phyloP scores from a whole-genome alignment of 2,797 vertebrate genomes.

The Crotalus adamanteus region DNA sequence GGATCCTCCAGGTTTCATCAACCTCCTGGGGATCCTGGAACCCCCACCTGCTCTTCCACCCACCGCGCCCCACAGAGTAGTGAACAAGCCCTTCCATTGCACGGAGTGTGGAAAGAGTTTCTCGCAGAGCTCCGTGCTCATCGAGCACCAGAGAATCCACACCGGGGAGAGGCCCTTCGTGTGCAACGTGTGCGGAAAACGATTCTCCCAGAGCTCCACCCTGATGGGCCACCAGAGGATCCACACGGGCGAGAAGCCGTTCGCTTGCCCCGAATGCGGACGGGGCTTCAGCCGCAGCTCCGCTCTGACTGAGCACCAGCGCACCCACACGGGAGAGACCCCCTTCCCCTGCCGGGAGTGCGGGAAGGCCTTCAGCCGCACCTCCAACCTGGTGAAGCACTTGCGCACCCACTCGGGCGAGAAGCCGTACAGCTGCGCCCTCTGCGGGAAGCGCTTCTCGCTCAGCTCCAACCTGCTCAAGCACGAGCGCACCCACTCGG shows the following conservation, averaged over 20 bases:
- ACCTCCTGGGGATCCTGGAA: conserved; percentile 43
- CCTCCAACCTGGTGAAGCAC: conserved; percentile 46
- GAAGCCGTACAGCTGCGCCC: conserved; percentile 28
- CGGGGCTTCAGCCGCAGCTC: conserved; percentile 35
- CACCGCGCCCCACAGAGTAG: not conserved
- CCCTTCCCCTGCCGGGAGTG: conserved; percentile 41
- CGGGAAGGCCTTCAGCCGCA: conserved; percentile 31
- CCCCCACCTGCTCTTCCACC: conserved; percentile 1
- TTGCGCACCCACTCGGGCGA: conserved; percentile 43
- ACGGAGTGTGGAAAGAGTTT: conserved; percentile 34
- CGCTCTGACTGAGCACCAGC: conserved; percentile 30
- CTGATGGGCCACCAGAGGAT: conserved; percentile 39
- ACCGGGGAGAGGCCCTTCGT: conserved; percentile 37
- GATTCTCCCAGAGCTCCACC: conserved; percentile 48
- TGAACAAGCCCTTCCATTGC: conserved; percentile 29
- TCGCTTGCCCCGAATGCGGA: conserved; percentile 3
- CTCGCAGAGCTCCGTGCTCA: conserved; percentile 38
- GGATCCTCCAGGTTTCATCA: conserved; percentile 32
- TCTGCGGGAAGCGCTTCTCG: conserved; percentile 37
- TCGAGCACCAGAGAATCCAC: conserved; percentile 44
- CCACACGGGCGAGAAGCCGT: conserved; percentile 44
- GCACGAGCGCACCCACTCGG: conserved; percentile 38
- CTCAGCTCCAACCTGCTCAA: conserved; percentile 46
- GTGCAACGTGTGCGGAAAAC: conserved; percentile 38
- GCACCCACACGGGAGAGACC: conserved; percentile 35